Percentiles rank a stretch among this genome's conserved stretches.
Evolutionary conservation across 2,888 invertebrate species (phyloP).

Genomic region (Choreutis nemorana): DNA sequence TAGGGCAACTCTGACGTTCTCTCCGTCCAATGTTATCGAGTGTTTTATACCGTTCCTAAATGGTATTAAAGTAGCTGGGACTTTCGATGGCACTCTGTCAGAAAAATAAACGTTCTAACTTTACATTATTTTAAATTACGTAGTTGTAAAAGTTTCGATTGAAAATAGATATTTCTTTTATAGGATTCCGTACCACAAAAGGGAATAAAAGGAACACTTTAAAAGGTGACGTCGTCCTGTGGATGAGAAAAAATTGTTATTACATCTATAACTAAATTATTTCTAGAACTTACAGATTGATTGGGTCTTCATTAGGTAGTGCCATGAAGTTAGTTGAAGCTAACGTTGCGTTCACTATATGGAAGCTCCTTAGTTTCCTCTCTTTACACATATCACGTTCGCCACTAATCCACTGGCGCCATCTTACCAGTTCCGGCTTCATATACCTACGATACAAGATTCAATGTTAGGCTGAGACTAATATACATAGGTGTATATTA

Average conservation of each 20-base stretch:
- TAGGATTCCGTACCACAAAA: too few relatives aligned
- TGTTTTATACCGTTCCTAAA: conserved; percentile 49
- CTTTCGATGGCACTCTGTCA: conserved; percentile 62
- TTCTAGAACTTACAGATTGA: conserved; percentile 55
- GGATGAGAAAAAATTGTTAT: background rate
- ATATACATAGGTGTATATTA: too few relatives aligned
- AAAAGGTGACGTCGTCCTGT: too few relatives aligned
- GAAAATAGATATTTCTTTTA: background rate
- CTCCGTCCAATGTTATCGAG: conserved; percentile 68
- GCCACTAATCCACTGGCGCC: conserved; percentile 65
- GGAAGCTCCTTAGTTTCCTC: conserved; percentile 72
- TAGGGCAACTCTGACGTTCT: conserved; percentile 72
- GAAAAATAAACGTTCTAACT: background rate
- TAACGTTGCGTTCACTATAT: conserved; percentile 71
- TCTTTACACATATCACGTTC: conserved; percentile 67
- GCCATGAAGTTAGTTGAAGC: conserved; percentile 73
- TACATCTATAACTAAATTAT: conserved; percentile 2
- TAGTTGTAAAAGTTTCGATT: background rate
- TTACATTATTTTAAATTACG: background rate
- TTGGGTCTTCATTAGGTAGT: conserved; percentile 70
- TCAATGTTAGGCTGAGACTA: too few relatives aligned
- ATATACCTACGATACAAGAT: too few relatives aligned
- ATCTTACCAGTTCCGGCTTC: conserved; percentile 66
- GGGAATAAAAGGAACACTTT: too few relatives aligned
- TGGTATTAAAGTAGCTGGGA: conserved; percentile 61